A percentile compares a stretch with the other conserved stretches of the same genome.
Conservation (phyloP, 1,140 invertebrate genomes). For the Zaprionus taronus region DNA sequence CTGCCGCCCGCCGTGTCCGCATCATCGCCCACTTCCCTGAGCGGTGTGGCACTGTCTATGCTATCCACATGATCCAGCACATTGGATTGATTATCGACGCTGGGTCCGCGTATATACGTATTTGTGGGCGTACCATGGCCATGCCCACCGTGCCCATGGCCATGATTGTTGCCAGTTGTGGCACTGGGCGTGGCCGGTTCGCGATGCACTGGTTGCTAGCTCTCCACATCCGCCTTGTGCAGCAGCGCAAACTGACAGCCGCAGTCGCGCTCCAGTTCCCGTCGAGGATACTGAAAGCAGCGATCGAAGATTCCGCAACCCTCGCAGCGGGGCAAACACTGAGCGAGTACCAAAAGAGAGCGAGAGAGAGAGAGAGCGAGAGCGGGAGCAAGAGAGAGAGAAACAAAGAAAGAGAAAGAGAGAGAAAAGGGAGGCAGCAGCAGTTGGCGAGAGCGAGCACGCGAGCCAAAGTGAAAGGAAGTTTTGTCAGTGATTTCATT, state of each 20-base stretch:
- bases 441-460: constrained; percentile 45
- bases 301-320: constrained; percentile 93
- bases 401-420: constrained; percentile 19
- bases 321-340: constrained; percentile 85
- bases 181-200: constrained; percentile 72
- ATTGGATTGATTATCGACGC: constrained; percentile 75
- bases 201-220: constrained; percentile 84
- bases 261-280: constrained; percentile 91
- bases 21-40: constrained; percentile 23
- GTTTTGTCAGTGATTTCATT: constrained; percentile 74
- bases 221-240: constrained; percentile 90
- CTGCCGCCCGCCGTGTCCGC: not conserved
- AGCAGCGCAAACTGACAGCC: constrained; percentile 94
- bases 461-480: constrained; percentile 62
- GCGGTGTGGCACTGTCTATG: constrained; percentile 39
- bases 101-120: constrained; percentile 70
- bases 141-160: constrained; percentile 16
- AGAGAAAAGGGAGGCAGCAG: constrained; percentile 29
- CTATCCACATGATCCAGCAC: constrained; percentile 70
- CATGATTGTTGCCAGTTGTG: constrained; percentile 71
- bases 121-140: constrained; percentile 78
- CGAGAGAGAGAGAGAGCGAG: constrained; percentile 10
- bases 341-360: constrained; percentile 10
- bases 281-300: constrained; percentile 92
- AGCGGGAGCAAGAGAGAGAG: constrained; percentile 13